Evolutionary conservation across 1,140 invertebrate species (phyloP), one percentile per base, ranked within the genome.

Genomic region (Drosophila nebulosa): DNA sequence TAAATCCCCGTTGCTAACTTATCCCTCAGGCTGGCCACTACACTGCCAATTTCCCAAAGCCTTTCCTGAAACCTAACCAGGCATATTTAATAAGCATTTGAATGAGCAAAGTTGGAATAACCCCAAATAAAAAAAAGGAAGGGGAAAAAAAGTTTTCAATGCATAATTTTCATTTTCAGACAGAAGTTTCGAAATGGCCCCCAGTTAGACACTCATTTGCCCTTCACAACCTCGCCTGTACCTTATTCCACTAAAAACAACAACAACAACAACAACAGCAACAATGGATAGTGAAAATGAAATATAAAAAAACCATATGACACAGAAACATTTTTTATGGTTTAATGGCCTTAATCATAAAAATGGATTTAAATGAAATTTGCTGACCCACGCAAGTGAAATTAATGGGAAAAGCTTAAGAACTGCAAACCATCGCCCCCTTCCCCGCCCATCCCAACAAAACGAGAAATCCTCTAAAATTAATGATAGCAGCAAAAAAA

Each of bases 51-150:
- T 14, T 24, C 16, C 22, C 5, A 21, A 62, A 30, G 26, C 27
- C n/a, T 50, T 58, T 42, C 2, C 6, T 46, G 30, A 56, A 53
- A 59, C 16, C 65, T 32, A 64, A 51, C 36, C 62, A 35, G 60
- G 55, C 67, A 78, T 69, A 83, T 88, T 86, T 88, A 86, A 86
- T 86, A 86, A 88, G 71, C 83, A 76, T 88, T 79, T 72, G 83
- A 86, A 86, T 86, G 83, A 76, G 64, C 50, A 78, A 86, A 86
- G 83, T 86, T 75, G 22, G 21, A n/a, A 4, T 27, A 18, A 35
- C 4, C 52, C 64, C 7, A 4, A 46, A 62, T 64, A 73, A 65
- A 74, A 63, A 51, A 39, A 55, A 62, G 50, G 66, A 64, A 65
- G 50, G 22, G n/a, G n/a, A n/a, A 39, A 35, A 30, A 36, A 60